These are phyloP conservation scores for Elephas maximus DNA, from an alignment of 2,113 vertebrate genomes.

Conservation along the genomic window DNA sequence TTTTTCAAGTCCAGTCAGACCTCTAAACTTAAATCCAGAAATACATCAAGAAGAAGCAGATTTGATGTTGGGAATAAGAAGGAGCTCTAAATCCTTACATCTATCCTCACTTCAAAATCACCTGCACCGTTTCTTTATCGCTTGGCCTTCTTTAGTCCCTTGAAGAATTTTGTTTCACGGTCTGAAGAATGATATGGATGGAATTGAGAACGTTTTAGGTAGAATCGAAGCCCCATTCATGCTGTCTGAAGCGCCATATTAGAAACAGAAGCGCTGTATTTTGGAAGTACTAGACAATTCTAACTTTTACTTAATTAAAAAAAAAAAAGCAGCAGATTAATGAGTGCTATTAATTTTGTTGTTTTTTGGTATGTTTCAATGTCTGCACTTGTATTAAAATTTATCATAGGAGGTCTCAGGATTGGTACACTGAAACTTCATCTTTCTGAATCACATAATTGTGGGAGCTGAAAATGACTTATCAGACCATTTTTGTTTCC, in stretches of 20 bases:
- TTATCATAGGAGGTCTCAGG: background rate
- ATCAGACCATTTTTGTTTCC: background rate
- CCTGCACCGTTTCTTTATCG: slow-evolving; percentile 39
- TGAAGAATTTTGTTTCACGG: slow-evolving; percentile 67
- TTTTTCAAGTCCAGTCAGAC: slow-evolving; percentile 65
- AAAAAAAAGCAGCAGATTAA: slow-evolving; percentile 23
- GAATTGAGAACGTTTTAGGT: slow-evolving; percentile 35
- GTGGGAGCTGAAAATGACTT: background rate
- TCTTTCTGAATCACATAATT: slow-evolving; percentile 9
- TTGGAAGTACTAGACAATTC: background rate
- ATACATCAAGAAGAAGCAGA: slow-evolving; percentile 75
- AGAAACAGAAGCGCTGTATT: slow-evolving; percentile 41
- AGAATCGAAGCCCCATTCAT: slow-evolving; percentile 29
- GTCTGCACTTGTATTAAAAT: slow-evolving; percentile 45
- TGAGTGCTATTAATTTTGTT: background rate
- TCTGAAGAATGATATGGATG: slow-evolving; percentile 60
- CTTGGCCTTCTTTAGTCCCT: slow-evolving; percentile 66
- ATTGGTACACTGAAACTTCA: background rate
- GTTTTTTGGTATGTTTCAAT: background rate
- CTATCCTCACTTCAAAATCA: slow-evolving; percentile 71
- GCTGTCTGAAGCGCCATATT: background rate
- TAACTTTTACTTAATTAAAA: background rate
- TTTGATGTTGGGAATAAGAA: slow-evolving; percentile 69
- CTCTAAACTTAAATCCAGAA: slow-evolving; percentile 75
- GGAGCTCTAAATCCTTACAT: slow-evolving; percentile 67